Percentiles rank a stretch among this genome's conserved stretches.
Conservation (phyloP, 2,113 vertebrate genomes). For the Mustela nigripes region DNA sequence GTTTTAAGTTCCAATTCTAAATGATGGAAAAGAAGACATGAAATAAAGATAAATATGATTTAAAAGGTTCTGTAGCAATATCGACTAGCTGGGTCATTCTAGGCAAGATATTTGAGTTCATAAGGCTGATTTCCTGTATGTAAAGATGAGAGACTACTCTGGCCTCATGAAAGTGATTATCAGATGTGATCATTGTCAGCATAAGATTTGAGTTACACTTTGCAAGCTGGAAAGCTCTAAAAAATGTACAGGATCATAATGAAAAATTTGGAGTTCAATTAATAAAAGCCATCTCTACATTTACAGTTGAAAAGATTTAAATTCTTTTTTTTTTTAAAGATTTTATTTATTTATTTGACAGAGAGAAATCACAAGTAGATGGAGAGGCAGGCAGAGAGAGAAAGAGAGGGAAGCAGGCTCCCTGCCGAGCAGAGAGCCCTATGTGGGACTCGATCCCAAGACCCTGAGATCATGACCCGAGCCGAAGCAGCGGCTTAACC, state of each 20-base stretch:
- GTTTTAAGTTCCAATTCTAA: not conserved
- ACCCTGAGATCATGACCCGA: too few relatives aligned
- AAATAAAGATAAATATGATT: not conserved
- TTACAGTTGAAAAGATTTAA: not conserved
- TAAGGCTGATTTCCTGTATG: not conserved
- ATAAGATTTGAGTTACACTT: not conserved
- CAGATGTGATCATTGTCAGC: not conserved
- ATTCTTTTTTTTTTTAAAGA: not conserved
- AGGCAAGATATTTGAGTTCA: not conserved
- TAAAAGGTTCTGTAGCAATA: not conserved
- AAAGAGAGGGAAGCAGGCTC: too few relatives aligned
- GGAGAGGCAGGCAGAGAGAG: too few relatives aligned
- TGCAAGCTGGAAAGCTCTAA: not conserved
- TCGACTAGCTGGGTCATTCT: not conserved
- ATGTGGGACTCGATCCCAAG: too few relatives aligned
- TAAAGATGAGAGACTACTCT: not conserved
- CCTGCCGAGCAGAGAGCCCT: too few relatives aligned
- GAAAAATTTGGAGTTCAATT: not conserved
- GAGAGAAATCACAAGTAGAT: too few relatives aligned
- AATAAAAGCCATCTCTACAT: not conserved
- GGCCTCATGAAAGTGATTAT: not conserved
- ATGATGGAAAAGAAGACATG: not conserved
- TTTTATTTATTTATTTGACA: too few relatives aligned
- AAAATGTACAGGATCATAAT: not conserved
- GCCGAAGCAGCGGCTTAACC: too few relatives aligned